Base-by-base conservation (phyloP, 2,888 invertebrate species). In the Aelia acuminata region DNA sequence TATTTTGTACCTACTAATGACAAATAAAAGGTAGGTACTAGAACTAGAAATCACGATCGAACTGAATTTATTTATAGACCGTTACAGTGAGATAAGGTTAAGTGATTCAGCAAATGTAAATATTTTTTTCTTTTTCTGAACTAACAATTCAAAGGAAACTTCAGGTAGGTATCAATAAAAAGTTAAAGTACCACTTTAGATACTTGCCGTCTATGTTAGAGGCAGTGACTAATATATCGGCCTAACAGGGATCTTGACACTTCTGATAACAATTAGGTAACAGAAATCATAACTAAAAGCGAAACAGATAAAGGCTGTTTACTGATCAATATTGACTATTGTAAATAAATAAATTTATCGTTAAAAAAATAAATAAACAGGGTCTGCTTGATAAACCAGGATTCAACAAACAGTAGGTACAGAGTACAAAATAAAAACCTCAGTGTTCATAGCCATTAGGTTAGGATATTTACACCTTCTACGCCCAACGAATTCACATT, bases 401-500 rank as follows among this genome's bases (percentile, higher is more conserved):
- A 53, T 53, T n/a, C 22, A 53, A 57, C 26, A 57, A 57, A 0
- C 13, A 26, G 57, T 18, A 63, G 31, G 26, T 26, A 31, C 8
- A 70, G 3, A 31, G 1, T 26, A 70, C 31, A 35, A 35, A 35
- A 26, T 35, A 31, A 26, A n/a, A 70, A 70, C 35, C 35, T 18
- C 7, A 7, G 18, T 31, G 15, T 63, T 70, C 7, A 31, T 70
- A 35, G 57, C 57, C 57, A 35, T 70, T 35, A 31, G 35, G 63
- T 18, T 31, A 57, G 26, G 13, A 70, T 70, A 70, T 35, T 35
- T 4, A 31, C 63, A 31, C 31, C 63, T 4, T 70, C 18, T 57
- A 35, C 63, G 31, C 63, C 20, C 20, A 70, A 70, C 15, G 63
- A 70, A 70, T 70, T 70, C 63, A 70, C 63, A 70, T 70, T 7